phyloP scores from a whole-genome alignment of 2,888 invertebrate species.

The Patella caerulea region DNA sequence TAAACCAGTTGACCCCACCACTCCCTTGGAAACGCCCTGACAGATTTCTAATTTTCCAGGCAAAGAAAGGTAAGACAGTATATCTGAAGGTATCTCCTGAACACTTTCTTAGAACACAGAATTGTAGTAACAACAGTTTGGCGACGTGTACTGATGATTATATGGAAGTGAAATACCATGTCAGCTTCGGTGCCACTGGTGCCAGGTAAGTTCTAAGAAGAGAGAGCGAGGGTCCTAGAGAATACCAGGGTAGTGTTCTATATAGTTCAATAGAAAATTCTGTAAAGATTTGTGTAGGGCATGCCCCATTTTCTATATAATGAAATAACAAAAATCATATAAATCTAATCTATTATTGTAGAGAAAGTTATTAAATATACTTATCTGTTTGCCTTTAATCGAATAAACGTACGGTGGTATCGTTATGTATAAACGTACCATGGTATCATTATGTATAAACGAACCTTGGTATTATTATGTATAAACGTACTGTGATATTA shows the following conservation, averaged over 20 bases:
- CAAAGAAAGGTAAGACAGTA: slow-evolving; percentile 47
- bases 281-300: no score
- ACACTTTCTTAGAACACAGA: slow-evolving; percentile 42
- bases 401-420: no score
- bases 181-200: slow-evolving; percentile 58
- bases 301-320: neutral
- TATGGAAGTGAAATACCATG: slow-evolving; percentile 58
- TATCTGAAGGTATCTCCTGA: slow-evolving; percentile 39
- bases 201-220: slow-evolving; percentile 45
- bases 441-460: no score
- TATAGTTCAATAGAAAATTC: neutral
- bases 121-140: slow-evolving; percentile 42
- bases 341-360: neutral
- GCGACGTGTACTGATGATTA: slow-evolving; percentile 56
- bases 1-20: no score
- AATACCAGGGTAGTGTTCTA: neutral
- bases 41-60: slow-evolving; percentile 24
- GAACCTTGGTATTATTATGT: no score
- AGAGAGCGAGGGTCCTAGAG: neutral
- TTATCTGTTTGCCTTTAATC: no score
- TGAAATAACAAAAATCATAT: neutral
- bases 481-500: neutral
- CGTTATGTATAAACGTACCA: no score
- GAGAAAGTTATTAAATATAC: no score
- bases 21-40: no score